phyloP scores from a whole-genome alignment of 2,797 vertebrate genomes.

The Anguilla anguilla region DNA sequence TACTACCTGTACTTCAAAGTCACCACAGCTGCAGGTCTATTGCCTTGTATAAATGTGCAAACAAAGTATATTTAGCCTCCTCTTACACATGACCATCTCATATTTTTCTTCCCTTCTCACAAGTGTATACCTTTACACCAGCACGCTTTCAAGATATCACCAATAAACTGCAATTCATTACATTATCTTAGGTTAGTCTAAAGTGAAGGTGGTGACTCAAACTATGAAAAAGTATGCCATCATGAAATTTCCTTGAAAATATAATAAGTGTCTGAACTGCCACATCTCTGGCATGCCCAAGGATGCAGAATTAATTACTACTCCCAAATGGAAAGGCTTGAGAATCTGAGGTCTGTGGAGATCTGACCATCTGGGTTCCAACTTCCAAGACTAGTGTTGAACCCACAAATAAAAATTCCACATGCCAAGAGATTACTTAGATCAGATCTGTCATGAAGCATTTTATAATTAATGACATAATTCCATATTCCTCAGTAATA shows the following conservation, averaged over 20 bases:
- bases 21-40: neutral
- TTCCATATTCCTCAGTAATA: no score
- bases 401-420: neutral
- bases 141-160: no score
- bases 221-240: no score
- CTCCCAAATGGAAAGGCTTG: neutral
- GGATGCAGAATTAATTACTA: neutral
- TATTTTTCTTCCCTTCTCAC: neutral
- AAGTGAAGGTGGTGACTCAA: no score
- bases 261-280: neutral
- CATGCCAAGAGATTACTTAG: neutral
- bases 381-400: neutral
- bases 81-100: neutral
- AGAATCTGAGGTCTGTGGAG: neutral
- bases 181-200: no score
- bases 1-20: neutral
- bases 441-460: neutral
- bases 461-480: neutral
- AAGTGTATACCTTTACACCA: no score
- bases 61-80: no score
- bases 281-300: neutral
- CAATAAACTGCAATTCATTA: no score
- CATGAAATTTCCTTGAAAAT: neutral
- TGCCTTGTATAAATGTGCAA: neutral
- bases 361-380: neutral